Evolutionary conservation across 2,113 vertebrate species (phyloP), one percentile per base, ranked within the genome.

Genomic region (Patagioenas fasciata): DNA sequence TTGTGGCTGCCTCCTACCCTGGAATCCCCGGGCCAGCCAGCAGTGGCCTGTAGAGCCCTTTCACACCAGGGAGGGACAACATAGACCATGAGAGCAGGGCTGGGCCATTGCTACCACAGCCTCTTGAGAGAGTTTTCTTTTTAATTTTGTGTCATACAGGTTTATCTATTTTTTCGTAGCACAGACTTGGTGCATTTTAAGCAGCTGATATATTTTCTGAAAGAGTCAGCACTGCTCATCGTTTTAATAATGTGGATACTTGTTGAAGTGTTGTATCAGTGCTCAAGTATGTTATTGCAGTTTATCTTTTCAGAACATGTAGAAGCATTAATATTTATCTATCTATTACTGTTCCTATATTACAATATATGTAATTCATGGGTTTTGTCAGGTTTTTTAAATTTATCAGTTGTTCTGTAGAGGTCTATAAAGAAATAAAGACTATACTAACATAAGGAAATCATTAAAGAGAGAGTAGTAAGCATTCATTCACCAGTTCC

Each of bases 11-110:
- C 20, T 84, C 56, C 56, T 44, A 5, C 21, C 11, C 88, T 29
- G 19, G 13, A 62, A 36, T 23, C 77, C 51, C 67, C 54, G 15
- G 62, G 42, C 31, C 14, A 57, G 44, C 31, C 64, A 29, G 23
- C 53, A 24, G 5, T 10, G 65, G 8, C 3, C 67, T 54, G 38
- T 28, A 61, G 38, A 69, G 40, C 80, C 15, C 47, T 64, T 44
- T 28, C 61, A 31, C 48, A 10, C 15, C 36, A 20, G 8, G 26
- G 8, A 44, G 15, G 11, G 48, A 29, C 56, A 54, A 6, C 23
- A 29, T 0, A 4, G 13, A 47, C 48, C 58, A 25, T 0, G 3
- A 47, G n/a, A 75, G 48, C 51, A 64, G 51, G 66, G 34, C 36
- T 7, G 56, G 56, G 29, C 7, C 36, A 15, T 24, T 65, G 50